These are phyloP conservation scores for Drosophila melanica DNA, from an alignment of 1,140 invertebrate species.

Conservation along the genomic window DNA sequence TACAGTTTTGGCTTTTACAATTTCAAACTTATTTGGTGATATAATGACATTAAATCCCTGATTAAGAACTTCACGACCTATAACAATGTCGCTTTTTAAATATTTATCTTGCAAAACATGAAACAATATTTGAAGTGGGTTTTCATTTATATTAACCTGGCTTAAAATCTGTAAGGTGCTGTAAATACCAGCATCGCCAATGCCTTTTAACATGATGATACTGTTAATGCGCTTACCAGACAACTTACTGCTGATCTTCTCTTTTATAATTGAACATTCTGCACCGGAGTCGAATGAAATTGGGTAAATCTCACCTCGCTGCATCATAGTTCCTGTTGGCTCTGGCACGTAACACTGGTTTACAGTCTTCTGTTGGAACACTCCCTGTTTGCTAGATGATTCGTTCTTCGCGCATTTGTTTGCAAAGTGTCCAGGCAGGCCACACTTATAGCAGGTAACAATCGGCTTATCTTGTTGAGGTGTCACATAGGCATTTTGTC, in stretches of 20 bases:
- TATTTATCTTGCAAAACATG: conserved; percentile 6
- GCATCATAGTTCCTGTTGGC: too few species aligned
- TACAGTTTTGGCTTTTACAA: conserved; percentile 12
- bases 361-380: too few species aligned
- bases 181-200: neutral
- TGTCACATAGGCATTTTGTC: too few species aligned
- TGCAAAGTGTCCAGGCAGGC: too few species aligned
- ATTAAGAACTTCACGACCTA: conserved; percentile 8
- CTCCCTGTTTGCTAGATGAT: too few species aligned
- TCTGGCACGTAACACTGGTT: too few species aligned
- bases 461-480: too few species aligned
- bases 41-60: conserved; percentile 15
- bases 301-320: too few species aligned
- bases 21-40: neutral
- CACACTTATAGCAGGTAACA: too few species aligned
- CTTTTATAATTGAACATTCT: neutral
- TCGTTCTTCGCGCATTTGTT: too few species aligned
- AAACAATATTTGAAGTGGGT: too few species aligned
- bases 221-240: conserved; percentile 6
- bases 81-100: conserved; percentile 10
- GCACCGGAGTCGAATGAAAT: too few species aligned
- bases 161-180: conserved; percentile 10
- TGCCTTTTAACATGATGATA: conserved; percentile 14
- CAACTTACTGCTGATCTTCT: conserved; percentile 5
- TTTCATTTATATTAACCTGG: conserved; percentile 4